Base-by-base conservation (phyloP, 1,140 invertebrate genomes). In the Spodoptera litura region DNA sequence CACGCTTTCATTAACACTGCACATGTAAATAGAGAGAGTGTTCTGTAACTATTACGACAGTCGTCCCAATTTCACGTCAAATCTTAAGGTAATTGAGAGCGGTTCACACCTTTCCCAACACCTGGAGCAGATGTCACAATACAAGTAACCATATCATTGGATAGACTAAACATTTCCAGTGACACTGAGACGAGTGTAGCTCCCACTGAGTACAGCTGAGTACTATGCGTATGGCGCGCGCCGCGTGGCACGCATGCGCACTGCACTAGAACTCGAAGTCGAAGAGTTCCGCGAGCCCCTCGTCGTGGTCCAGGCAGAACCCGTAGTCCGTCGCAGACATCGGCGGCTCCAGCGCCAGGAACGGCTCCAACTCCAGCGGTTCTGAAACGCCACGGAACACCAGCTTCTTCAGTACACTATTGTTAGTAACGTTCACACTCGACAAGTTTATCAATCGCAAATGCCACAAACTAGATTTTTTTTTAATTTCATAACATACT, bases 241-340 rank as follows among this genome's bases (percentile, higher is more conserved):
- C 66, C 12, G 25, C 9, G 10, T 6, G 52, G 66, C 73, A 64
- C 78, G 55, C 70, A 12, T 12, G 38, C 59, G 58, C 58, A 27
- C 59, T 66, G n/a, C 83, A 82, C 89, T 93, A 92, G 83, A 94
- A 95, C 86, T 95, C 95, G 90, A 96, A 96, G 95, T 98, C 97
- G 96, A 98, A 98, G 76, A 99, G 96, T 95, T 98, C 97, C 81
- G 96, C 95, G 76, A 98, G 96, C 58, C 98, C 98, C 95, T 98
- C 98, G 85, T 96, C 96, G 85, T 96, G 95, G 86, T 97, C 97
- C 89, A 98, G 95, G 79, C 97, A 97, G 95, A 98, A 98, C 75
- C 96, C 97, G 95, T 98, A 98, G 92, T 98, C 97, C 78, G 96
- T 96, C 88, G 97, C 97, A 15, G 96, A 96, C 78, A 98, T 95